phyloP scores from a whole-genome alignment of 2,113 vertebrate species.

The Tautogolabrus adspersus region DNA sequence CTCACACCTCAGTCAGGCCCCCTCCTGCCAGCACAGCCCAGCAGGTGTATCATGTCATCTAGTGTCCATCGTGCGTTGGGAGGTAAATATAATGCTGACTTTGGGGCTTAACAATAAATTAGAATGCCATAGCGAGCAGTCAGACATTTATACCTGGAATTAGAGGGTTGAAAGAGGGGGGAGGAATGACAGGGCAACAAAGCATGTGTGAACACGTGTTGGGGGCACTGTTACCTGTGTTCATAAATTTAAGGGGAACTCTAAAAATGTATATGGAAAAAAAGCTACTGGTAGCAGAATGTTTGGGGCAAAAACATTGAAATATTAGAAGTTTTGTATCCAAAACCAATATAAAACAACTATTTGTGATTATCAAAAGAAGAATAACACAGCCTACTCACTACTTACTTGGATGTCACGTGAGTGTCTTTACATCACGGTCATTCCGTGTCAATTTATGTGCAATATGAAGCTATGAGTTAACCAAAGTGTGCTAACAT shows the following conservation, averaged over 20 bases:
- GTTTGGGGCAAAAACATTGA: too few relatives aligned
- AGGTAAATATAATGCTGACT: conserved; percentile 56
- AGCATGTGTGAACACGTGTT: neutral
- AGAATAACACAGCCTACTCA: too few relatives aligned
- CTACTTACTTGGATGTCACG: too few relatives aligned
- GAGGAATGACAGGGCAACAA: neutral
- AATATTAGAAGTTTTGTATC: too few relatives aligned
- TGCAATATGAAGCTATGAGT: too few relatives aligned
- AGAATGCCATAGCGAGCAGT: conserved; percentile 7
- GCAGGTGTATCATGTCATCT: conserved; percentile 48
- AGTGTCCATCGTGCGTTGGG: conserved; percentile 21
- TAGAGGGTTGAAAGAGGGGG: neutral
- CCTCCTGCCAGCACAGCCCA: conserved; percentile 21
- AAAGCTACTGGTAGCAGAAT: neutral
- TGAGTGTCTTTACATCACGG: too few relatives aligned
- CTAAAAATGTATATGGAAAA: neutral
- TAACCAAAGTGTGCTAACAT: too few relatives aligned
- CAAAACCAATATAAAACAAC: too few relatives aligned
- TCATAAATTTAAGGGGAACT: neutral
- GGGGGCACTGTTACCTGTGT: neutral
- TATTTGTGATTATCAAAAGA: too few relatives aligned
- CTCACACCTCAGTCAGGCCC: conserved; percentile 58
- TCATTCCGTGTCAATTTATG: too few relatives aligned
- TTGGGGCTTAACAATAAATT: conserved; percentile 40
- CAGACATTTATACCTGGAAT: neutral